Conservation (phyloP, 2,113 vertebrate genomes). For the Corythoichthys intestinalis region DNA sequence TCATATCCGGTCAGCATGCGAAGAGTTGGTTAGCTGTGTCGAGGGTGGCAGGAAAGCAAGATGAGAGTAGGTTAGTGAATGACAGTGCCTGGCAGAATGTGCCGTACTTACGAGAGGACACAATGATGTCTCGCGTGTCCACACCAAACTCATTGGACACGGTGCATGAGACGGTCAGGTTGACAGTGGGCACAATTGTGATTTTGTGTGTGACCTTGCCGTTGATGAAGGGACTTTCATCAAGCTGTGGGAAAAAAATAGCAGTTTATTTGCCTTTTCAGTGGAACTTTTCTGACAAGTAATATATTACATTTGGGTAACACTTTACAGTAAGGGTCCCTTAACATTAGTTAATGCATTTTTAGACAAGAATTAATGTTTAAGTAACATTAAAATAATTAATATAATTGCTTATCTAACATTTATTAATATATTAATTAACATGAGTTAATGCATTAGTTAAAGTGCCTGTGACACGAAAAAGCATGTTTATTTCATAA, state of each 20-base stretch:
- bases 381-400: too few species aligned
- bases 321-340: too few species aligned
- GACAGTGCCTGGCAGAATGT: neutral
- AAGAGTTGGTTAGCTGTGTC: conserved; percentile 26
- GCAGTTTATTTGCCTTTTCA: neutral
- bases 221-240: conserved; percentile 77
- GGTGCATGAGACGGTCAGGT: conserved; percentile 86
- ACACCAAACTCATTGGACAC: conserved; percentile 85
- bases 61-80: neutral
- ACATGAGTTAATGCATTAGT: too few species aligned
- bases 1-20: conserved; percentile 50
- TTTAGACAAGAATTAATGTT: too few species aligned
- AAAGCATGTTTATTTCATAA: too few species aligned
- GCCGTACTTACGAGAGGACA: conserved; percentile 87
- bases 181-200: conserved; percentile 81
- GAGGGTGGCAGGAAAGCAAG: neutral
- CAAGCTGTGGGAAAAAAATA: conserved; percentile 60
- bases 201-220: conserved; percentile 86
- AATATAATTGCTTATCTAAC: too few species aligned
- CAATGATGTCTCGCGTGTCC: conserved; percentile 77
- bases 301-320: neutral
- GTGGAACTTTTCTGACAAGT: neutral
- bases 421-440: too few species aligned
- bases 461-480: too few species aligned
- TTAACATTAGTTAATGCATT: too few species aligned